A percentile compares a stretch with the other conserved stretches of the same genome.
Conservation (phyloP, 2,797 vertebrate genomes). For the Borostomias antarcticus region DNA sequence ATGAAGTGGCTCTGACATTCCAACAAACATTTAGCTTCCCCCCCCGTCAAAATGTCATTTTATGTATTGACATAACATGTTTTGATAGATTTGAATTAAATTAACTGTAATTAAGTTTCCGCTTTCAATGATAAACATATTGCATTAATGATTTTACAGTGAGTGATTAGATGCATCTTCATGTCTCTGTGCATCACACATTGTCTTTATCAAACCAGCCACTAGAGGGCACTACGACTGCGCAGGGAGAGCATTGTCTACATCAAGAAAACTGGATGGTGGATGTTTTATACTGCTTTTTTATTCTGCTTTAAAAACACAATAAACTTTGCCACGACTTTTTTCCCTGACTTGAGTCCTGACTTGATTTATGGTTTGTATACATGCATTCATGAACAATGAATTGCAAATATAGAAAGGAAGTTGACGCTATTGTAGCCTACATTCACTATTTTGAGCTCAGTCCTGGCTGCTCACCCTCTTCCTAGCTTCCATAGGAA, state of each 20-base stretch:
- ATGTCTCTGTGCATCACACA: neutral
- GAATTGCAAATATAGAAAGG: neutral
- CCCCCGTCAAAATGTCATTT: too few relatives aligned
- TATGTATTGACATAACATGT: neutral
- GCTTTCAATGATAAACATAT: neutral
- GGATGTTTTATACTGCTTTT: neutral
- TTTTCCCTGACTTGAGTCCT: neutral
- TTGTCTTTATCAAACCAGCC: neutral
- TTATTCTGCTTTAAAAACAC: neutral
- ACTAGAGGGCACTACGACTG: neutral
- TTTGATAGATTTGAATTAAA: too few relatives aligned
- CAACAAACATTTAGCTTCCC: neutral
- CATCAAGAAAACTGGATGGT: too few relatives aligned
- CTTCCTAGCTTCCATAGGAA: conserved; percentile 1
- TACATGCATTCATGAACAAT: neutral
- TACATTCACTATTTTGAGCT: conserved; percentile 9
- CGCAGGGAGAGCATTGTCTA: too few relatives aligned
- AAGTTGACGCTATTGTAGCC: neutral
- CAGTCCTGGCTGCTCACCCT: neutral
- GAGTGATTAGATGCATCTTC: neutral
- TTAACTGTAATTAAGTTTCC: too few relatives aligned
- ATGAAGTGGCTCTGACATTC: too few relatives aligned
- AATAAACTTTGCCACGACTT: neutral
- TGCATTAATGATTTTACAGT: neutral
- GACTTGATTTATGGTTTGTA: neutral